Conservation (phyloP, 2,797 vertebrate genomes). For the Taeniopygia guttata region DNA sequence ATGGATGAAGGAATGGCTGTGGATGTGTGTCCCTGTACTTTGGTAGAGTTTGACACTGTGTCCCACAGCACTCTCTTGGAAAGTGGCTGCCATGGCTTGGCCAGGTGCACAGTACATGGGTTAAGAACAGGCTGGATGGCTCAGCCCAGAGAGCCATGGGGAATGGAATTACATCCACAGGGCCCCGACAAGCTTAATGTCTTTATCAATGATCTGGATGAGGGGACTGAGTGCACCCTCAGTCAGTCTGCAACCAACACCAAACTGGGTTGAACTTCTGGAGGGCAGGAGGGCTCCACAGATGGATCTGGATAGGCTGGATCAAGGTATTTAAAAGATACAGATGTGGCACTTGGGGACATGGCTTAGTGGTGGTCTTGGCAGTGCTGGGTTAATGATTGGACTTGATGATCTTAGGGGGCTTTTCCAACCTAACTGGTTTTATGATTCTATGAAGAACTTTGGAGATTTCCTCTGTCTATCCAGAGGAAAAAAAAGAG, state of each 20-base stretch:
- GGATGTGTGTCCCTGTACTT: not conserved
- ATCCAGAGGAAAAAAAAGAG: not conserved
- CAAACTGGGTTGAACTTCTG: not conserved
- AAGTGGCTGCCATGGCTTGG: not conserved
- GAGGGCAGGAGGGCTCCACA: not conserved
- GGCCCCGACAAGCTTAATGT: not conserved
- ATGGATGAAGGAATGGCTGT: not conserved
- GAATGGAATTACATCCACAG: not conserved
- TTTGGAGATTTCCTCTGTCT: not conserved
- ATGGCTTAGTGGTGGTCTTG: not conserved
- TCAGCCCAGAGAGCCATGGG: not conserved
- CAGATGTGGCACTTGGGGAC: not conserved
- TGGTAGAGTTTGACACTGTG: accelerated
- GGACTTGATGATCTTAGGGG: not conserved
- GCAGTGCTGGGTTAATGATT: not conserved
- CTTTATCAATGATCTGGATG: not conserved
- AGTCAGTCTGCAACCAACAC: not conserved
- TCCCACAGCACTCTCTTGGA: not conserved
- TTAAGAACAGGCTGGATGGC: not conserved
- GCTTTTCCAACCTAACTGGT: not conserved
- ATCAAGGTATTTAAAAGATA: not conserved
- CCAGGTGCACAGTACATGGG: not conserved
- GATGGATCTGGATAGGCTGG: not conserved
- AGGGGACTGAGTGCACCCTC: not conserved
- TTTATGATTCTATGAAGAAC: not conserved